Evolutionary conservation across 2,888 invertebrate species (phyloP).

Genomic region (Argyra leucocephala): DNA sequence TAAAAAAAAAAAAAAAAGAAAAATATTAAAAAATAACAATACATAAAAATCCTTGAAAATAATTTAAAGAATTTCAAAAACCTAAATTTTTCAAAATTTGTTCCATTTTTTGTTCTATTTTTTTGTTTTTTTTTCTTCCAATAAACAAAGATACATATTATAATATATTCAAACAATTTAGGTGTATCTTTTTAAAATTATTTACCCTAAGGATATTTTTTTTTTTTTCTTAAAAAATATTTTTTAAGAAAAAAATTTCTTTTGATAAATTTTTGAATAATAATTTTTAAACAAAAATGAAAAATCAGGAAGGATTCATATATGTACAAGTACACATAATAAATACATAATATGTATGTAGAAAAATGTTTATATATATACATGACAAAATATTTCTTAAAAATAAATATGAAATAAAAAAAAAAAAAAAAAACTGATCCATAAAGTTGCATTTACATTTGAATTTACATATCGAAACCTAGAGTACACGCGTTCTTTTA

Average conservation of each 20-base stretch:
- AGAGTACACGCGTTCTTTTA: too few relatives aligned
- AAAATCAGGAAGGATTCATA: too few relatives aligned
- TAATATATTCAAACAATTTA: not conserved
- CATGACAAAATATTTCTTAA: too few relatives aligned
- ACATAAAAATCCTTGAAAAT: not conserved
- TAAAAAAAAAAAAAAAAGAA: not conserved
- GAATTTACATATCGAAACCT: too few relatives aligned
- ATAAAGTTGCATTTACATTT: too few relatives aligned
- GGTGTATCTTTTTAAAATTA: not conserved
- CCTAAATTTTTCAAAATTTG: too few relatives aligned
- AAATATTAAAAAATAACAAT: not conserved
- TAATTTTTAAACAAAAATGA: not conserved
- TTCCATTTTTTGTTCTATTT: not conserved
- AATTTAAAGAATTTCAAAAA: not conserved
- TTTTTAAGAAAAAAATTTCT: not conserved
- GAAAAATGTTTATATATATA: too few relatives aligned
- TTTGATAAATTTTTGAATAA: conserved; percentile 6
- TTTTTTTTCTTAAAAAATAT: not conserved
- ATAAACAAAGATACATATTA: not conserved
- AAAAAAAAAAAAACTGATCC: too few relatives aligned
- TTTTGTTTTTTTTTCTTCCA: not conserved
- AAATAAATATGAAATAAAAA: too few relatives aligned
- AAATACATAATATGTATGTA: too few relatives aligned
- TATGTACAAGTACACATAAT: too few relatives aligned
- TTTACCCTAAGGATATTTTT: not conserved